Base-by-base conservation (phyloP, 2,113 vertebrate species). In the Paramisgurnus dabryanus region DNA sequence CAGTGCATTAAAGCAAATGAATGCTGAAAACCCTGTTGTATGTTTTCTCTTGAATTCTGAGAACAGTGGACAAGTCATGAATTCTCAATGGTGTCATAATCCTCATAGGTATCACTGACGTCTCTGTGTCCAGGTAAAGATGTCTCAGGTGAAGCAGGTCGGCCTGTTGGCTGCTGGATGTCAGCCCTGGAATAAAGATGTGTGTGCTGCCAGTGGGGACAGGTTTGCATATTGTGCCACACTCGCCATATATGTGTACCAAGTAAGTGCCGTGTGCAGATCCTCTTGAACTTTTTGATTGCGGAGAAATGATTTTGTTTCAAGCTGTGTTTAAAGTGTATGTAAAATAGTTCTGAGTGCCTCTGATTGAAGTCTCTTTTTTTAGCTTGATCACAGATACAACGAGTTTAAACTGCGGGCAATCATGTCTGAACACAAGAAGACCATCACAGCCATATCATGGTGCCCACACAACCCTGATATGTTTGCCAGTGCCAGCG, bases 381-480 rank as follows among this genome's bases (percentile, higher is more conserved):
- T 70, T 41, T 13, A 85, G 83, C 71, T 98, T 91, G 96, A 99
- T 90, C 96, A 94, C 88, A 93, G 86, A 85, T 98, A 98, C 81
- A 98, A 97, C 88, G 96, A 99, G 86, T 99, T 98, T 89, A 98
- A 98, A 82, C 89, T 99, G 80, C 89, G 89, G 4, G 93, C 96
- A 18, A 98, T 99, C 90, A 99, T 99, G 98, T 96, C 98, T 17
- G 98, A 99, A 80, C 98, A 99, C 87, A 99, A 98, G 90, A 99
- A 96, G 93, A 98, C 96, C 68, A 99, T 99, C 84, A 99, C 97
- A 15, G 96, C 97, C 10, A 95, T 99, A 87, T 96, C 96, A 4
- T 99, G 98, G 98, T 97, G 96, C 90, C 96, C 96, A 0, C 95
- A 98, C 87, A 95, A 97, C 84, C 92, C 94, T 0, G 98, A 99